Conservation (phyloP, 2,113 vertebrate genomes). For the Lepidothrix coronata region DNA sequence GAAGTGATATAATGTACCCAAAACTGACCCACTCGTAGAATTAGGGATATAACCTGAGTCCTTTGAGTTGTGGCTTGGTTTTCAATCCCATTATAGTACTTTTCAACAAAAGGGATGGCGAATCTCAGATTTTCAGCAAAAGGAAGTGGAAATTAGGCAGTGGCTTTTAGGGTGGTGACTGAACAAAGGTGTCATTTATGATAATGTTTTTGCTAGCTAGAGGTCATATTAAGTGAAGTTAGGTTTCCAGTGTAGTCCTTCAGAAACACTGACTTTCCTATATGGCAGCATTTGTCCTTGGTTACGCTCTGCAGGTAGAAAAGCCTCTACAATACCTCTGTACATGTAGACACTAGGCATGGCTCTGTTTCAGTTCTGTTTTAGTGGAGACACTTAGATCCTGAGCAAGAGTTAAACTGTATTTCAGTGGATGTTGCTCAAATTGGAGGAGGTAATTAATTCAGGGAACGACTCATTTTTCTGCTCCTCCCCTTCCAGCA, state of each 20-base stretch:
- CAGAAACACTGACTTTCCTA: not conserved
- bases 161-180: not conserved
- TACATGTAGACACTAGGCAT: not conserved
- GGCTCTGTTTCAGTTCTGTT: not conserved
- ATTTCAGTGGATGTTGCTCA: not conserved
- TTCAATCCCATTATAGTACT: not conserved
- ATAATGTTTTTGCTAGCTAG: not conserved
- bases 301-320: not conserved
- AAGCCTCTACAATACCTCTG: not conserved
- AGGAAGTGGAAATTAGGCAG: not conserved
- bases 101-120: not conserved
- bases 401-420: conserved; percentile 26
- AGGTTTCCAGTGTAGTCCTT: not conserved
- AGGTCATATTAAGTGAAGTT: not conserved
- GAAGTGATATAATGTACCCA: not conserved
- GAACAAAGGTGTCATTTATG: not conserved
- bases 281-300: not conserved
- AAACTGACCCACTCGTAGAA: not conserved
- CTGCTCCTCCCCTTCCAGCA: conserved; percentile 19
- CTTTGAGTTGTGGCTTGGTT: not conserved
- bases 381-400: not conserved
- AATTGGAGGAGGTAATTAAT: conserved; percentile 31
- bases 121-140: not conserved
- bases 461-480: conserved; percentile 19
- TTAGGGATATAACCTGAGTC: not conserved